Base-by-base conservation (phyloP, 2,888 invertebrate genomes). In the Myopa testacea region DNA sequence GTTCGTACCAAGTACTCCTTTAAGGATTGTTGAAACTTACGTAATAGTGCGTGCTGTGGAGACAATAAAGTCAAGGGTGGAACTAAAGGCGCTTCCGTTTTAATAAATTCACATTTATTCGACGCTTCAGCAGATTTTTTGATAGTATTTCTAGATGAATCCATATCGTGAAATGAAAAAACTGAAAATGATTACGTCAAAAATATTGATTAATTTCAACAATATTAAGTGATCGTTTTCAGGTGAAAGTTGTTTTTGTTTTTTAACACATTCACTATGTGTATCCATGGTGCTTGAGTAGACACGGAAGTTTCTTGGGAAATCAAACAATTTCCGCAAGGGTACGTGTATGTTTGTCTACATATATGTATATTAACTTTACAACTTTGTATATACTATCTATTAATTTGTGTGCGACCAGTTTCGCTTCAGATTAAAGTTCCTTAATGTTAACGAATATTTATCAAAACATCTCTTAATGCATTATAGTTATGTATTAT, bases 11-110 rank as follows among this genome's bases (percentile, higher is more conserved):
- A 90, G 86, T 94, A 94, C 60, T 91, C 90, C 82, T 91, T 92
- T 3, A 95, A 90, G 0, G 94, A 92, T 80, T 91, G 89, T 90
- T 95, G 95, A 88, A 95, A 95, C 82, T 91, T 92, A 82, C 91
- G 91, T 92, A 95, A 92, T 70, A 95, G 90, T 0, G 94, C 94
- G 87, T 95, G 95, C 75, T 94, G 91, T 0, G 95, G 92, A 79
- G 94, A 92, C 80, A 95, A 80, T 84, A 72, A 38, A 60, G 40
- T 0, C 5, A 72, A 8, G 7, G 45, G 10, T 45, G 45, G 45
- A 8, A 10, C 10, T 45, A 10, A 6, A 10, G 45, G 8, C 2
- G 34, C 63, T 10, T 34, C 37, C 34, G 34, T 16, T 4, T 37
- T 63, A 37, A 10, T 5, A 37, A 34, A 26, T 5, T 63, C 63